phyloP scores from a whole-genome alignment of 92 coral and sea anemone species.

The Ricordea florida region DNA sequence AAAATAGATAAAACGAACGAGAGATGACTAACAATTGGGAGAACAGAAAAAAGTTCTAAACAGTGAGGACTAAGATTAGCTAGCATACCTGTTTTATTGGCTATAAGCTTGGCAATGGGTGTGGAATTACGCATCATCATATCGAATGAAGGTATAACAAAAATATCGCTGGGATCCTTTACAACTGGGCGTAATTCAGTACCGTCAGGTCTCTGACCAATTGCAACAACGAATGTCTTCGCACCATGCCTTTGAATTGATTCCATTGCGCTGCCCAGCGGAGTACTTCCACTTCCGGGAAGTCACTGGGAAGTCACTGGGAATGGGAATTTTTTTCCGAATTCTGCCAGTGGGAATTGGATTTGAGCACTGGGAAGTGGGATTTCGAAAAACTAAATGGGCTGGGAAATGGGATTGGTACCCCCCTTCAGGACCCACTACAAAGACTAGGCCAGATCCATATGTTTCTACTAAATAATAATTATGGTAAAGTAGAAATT shows the following conservation, averaged over 20 bases:
- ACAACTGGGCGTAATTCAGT: conserved; percentile 14
- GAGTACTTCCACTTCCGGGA: not conserved
- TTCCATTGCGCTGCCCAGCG: conserved; percentile 16
- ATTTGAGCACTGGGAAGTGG: too few relatives aligned
- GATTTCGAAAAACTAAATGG: too few relatives aligned
- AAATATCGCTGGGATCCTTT: conserved; percentile 1
- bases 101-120: conserved; percentile 9
- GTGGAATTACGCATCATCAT: not conserved
- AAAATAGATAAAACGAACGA: too few relatives aligned
- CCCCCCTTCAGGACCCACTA: too few relatives aligned
- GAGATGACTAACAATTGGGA: too few relatives aligned
- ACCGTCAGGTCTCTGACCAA: conserved; percentile 31
- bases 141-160: not conserved
- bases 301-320: conserved; percentile 44
- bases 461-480: too few relatives aligned
- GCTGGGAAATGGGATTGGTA: too few relatives aligned
- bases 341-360: too few relatives aligned
- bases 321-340: too few relatives aligned
- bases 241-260: conserved; percentile 40
- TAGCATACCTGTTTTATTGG: conserved; percentile 19
- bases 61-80: not conserved
- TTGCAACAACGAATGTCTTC: conserved; percentile 45
- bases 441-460: too few relatives aligned
- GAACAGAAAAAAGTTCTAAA: not conserved
- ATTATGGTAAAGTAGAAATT: too few relatives aligned